Evolutionary conservation across 2,113 vertebrate genomes (phyloP).

Genomic region (Lophotis ruficrista): DNA sequence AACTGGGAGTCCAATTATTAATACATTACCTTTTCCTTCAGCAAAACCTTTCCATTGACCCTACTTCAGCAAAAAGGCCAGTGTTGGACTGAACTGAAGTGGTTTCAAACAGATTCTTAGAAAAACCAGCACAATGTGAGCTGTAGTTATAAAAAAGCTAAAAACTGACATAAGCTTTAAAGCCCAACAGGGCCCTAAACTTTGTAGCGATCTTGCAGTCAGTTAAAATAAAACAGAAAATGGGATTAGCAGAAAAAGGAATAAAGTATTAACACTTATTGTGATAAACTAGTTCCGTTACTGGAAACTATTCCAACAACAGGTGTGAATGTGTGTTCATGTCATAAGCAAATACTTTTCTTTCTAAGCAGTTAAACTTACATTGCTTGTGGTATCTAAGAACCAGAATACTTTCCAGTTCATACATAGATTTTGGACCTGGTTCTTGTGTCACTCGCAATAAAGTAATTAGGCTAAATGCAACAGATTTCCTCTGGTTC

Average conservation of each 20-base stretch:
- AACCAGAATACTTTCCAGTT: background rate
- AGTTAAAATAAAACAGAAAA: conserved; percentile 49
- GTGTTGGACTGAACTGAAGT: background rate
- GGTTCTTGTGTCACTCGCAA: background rate
- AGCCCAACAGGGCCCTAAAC: conserved; percentile 34
- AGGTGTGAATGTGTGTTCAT: conserved; percentile 47
- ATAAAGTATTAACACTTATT: conserved; percentile 42
- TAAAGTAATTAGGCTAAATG: background rate
- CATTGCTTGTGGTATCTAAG: background rate
- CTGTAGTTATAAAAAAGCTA: conserved; percentile 26
- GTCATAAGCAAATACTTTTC: conserved; percentile 7
- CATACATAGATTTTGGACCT: background rate
- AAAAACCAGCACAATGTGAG: background rate
- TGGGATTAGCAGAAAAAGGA: conserved; percentile 55
- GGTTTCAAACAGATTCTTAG: background rate
- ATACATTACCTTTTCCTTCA: background rate
- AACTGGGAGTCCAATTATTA: background rate
- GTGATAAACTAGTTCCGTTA: conserved; percentile 43
- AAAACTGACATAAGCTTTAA: conserved; percentile 42
- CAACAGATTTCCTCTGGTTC: background rate
- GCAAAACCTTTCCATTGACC: background rate
- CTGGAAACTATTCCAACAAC: conserved; percentile 35
- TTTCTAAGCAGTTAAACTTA: background rate
- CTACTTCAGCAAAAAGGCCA: background rate
- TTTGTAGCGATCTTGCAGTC: background rate